Base-by-base conservation (phyloP, 2,113 vertebrate genomes). In the Patagioenas fasciata region DNA sequence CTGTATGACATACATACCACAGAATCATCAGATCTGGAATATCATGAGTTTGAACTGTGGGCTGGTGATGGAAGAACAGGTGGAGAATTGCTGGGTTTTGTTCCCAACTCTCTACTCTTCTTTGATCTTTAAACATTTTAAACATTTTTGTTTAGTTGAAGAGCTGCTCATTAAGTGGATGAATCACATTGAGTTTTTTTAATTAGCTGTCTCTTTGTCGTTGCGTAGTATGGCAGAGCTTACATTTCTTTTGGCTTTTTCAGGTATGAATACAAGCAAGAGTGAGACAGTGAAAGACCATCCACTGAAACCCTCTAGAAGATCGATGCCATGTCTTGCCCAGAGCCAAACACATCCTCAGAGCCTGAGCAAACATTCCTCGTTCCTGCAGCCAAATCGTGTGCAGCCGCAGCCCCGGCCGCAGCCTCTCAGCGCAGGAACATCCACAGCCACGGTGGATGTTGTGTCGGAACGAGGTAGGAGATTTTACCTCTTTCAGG, bases 261-360 rank as follows among this genome's bases (percentile, higher is more conserved):
- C 96, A 99, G 99, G 99, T 89, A 99, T 99, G 99, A 99, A 99
- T 95, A 98, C 98, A 74, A 99, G 99, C 97, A 99, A 99, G 98
- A 99, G 99, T 38, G 99, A 99, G 95, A 99, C 99, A 58, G 98
- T 99, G 92, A 99, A 99, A 94, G 99, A 99, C 79, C 98, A 99
- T 67, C 98, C 98, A 8, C 95, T 99, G 84, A 99, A 99, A 89
- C 99, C 99, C 1, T 99, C 99, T 28, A 98, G 99, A 91, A 98
- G 99, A 98, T 99, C 99, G 73, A 97, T 99, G 97, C 99, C 99
- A 89, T 99, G 99, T 91, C 98, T 99, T 5, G 98, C 98, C 56
- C 99, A 99, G 96, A 99, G 99, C 96, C 99, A 98, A 61, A 99
- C 99, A 4, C 98, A 99, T 74, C 99, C 99, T 16, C 98, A 99